Base-by-base conservation (phyloP, 2,888 invertebrate genomes). In the Teinopalpus imperialis region DNA sequence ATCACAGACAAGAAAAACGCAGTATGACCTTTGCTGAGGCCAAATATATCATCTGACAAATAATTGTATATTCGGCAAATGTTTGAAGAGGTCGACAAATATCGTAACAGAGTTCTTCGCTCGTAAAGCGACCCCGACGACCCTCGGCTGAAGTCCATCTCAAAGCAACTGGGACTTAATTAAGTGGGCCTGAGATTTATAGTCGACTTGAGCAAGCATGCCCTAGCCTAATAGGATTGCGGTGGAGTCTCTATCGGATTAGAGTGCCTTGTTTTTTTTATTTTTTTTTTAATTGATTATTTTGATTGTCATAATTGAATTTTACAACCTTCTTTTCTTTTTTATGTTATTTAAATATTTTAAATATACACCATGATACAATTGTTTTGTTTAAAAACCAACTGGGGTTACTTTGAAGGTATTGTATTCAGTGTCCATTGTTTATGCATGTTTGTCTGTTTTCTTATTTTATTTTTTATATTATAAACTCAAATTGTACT, bases 61-160 rank as follows among this genome's bases (percentile, higher is more conserved):
- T 60, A 69, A 67, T 66, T 59, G 56, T 61, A 51, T 51, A 49
- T 61, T 56, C 49, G 55, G 41, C 57, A 55, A 60, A 59, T 81
- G 79, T 81, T 82, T 81, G 71, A 24, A 71, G 66, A 80, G 79
- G 70, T 59, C 59, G 2, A 44, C 69, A 78, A 65, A 80, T 78
- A 79, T 77, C 68, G 71, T 77, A 66, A 69, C 64, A 46, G 48
- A 44, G 70, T 63, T 75, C 78, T 76, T 80, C 61, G 64, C 48
- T 72, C 76, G 67, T 81, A 74, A 79, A 81, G 55, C 46, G 48
- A 54, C 65, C 67, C 62, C 59, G 44, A 57, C 54, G 57, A 55
- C 42, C 35, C 43, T 29, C 20, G 21, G 20, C 21, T 10, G 34
- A 14, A 48, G 47, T 52, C 47, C 54, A 30, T 44, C 45, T 45